Conservation (phyloP, 2,113 vertebrate species). For the Phasianus colchicus region DNA sequence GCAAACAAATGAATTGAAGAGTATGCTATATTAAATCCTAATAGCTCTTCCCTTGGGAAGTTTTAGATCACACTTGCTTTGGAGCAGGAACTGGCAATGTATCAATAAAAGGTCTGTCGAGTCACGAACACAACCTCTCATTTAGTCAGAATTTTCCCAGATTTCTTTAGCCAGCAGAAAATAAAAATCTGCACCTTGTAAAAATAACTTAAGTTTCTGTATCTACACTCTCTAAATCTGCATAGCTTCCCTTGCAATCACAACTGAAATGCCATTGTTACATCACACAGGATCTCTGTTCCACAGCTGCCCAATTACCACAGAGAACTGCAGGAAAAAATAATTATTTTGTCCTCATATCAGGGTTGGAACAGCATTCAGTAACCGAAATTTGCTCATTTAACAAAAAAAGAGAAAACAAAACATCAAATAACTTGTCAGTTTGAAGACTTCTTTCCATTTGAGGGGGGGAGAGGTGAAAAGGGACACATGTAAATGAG, state of each 20-base stretch:
- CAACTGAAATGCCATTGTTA: background rate
- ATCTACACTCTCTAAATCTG: background rate
- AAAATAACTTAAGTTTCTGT: background rate
- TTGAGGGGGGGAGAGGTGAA: slow-evolving; percentile 3
- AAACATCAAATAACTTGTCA: slow-evolving; percentile 29
- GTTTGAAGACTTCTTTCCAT: background rate
- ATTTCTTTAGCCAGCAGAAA: background rate
- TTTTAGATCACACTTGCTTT: background rate
- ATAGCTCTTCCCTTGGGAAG: background rate
- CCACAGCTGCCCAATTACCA: background rate
- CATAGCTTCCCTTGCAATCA: background rate
- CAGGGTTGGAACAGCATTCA: slow-evolving; percentile 17
- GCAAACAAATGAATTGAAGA: background rate
- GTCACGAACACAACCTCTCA: background rate
- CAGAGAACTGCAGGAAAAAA: slow-evolving; percentile 7
- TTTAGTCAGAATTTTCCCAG: background rate
- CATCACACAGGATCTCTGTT: background rate
- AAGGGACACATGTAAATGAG: slow-evolving; percentile 1
- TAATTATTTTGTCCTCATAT: slow-evolving; percentile 38
- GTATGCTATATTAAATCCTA: background rate
- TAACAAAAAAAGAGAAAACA: slow-evolving; percentile 11
- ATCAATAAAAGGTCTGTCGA: background rate
- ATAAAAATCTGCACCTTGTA: background rate
- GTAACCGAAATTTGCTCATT: background rate
- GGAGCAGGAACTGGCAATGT: background rate